Evolutionary conservation across 2,797 vertebrate genomes (phyloP), one percentile per base, ranked within the genome.

Genomic region (Hapalemur alaotrensis): DNA sequence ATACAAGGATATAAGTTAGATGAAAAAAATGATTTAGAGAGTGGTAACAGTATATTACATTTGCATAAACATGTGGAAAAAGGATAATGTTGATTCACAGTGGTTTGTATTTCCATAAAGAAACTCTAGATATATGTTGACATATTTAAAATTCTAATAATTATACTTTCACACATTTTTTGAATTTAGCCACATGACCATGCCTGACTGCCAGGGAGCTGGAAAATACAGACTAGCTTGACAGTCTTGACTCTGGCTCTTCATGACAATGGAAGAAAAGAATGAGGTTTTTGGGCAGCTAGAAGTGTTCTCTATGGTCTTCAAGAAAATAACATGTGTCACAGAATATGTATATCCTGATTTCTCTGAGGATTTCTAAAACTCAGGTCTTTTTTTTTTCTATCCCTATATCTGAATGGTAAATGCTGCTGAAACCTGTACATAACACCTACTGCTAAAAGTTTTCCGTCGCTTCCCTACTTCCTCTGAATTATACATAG

Each of bases 401-500:
- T 50, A 0, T 54, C 57, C 17, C 35, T 80, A 7, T 84, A 46
- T 7, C 54, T 91, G 83, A 91, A 61, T 75, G 65, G 41, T 38
- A 69, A n/a, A 38, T 59, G 20, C 81, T 70, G 10, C 12, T 91
- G 94, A 83, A 87, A 73, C 15, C 25, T 46, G 82, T 93, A 91
- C 80, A 46, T 67, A 85, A 72, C 28, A 69, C 32, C n/a, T 67
- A 65, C 38, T 70, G 46, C 43, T 90, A 46, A 86, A 81, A 43
- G 12, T 78, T 63, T 63, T 52, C 22, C 28, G 0, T 65, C 15
- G 8, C 32, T 65, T 65, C 15, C 63, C 46, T 8, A 70, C 43
- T 79, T 43, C 12, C 50, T 95, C 81, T 89, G 48, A 93, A 93
- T 91, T 76, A 94, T 94, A 90, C 89, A 93, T 46, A 85, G 65